phyloP scores from a whole-genome alignment of 2,113 vertebrate species.

The Danionella cerebrum region DNA sequence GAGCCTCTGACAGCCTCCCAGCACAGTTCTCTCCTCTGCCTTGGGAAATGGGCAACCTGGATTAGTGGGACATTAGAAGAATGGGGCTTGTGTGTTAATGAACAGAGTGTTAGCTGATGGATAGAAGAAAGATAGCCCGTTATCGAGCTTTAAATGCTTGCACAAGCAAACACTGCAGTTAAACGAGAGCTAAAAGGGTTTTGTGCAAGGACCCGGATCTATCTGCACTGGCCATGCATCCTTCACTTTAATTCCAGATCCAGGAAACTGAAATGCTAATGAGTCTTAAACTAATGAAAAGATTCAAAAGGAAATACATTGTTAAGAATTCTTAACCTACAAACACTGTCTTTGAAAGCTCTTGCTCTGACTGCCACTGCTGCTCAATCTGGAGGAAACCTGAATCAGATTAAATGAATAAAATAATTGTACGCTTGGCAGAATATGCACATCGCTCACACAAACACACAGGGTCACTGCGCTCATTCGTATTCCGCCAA shows the following conservation, averaged over 20 bases:
- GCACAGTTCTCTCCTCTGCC: not conserved
- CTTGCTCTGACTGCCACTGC: no score
- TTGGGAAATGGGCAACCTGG: slow-evolving; percentile 7
- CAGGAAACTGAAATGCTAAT: slow-evolving; percentile 13
- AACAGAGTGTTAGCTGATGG: no score
- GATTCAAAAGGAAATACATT: no score
- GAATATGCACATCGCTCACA: not conserved
- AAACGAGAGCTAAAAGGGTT: not conserved
- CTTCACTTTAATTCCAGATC: not conserved
- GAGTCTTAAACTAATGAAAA: not conserved
- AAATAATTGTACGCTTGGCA: not conserved
- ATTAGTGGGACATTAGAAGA: not conserved
- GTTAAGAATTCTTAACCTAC: no score
- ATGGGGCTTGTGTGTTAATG: not conserved
- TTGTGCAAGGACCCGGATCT: slow-evolving; percentile 1
- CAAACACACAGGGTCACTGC: not conserved
- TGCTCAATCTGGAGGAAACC: no score
- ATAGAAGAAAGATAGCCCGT: no score
- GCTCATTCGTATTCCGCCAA: not conserved
- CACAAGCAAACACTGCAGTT: not conserved
- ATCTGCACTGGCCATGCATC: not conserved
- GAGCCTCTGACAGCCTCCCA: no score
- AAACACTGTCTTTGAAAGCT: no score
- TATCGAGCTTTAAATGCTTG: not conserved
- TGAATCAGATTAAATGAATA: slow-evolving; percentile 1